Percentiles rank a stretch among this genome's conserved stretches.
Conservation (phyloP, 2,888 invertebrate genomes). For the Coleophora deauratella region DNA sequence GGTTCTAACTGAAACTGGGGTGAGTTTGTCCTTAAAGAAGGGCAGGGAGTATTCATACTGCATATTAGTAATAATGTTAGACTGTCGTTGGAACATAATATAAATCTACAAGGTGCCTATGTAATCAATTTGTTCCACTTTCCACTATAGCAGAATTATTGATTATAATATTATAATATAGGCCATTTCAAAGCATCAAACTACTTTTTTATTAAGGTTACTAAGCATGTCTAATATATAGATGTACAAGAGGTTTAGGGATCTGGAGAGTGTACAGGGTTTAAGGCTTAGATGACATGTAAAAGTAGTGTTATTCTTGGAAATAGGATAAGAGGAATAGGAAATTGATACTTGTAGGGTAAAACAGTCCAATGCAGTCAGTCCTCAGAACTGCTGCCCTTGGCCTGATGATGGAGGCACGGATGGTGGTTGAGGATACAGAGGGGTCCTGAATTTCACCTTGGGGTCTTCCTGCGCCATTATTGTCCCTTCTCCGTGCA, state of each 20-base stretch:
- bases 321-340: constrained; percentile 12
- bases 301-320: too few relatives aligned
- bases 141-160: too few relatives aligned
- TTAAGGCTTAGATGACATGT: neutral
- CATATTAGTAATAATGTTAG: too few relatives aligned
- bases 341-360: constrained; percentile 51
- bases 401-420: constrained; percentile 31
- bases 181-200: too few relatives aligned
- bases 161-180: too few relatives aligned
- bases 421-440: constrained; percentile 49
- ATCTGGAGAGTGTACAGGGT: neutral
- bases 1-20: too few relatives aligned
- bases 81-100: too few relatives aligned
- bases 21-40: too few relatives aligned
- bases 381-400: constrained; percentile 39
- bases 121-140: too few relatives aligned
- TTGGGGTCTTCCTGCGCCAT: constrained; percentile 27
- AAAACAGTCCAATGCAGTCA: constrained; percentile 39
- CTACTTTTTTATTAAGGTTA: too few relatives aligned
- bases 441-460: constrained; percentile 61
- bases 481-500: constrained; percentile 27
- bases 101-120: too few relatives aligned
- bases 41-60: too few relatives aligned
- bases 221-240: constrained; percentile 11
- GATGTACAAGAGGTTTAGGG: constrained; percentile 1